Conservation (phyloP, 2,113 vertebrate genomes). For the Leucopternis melanops region DNA sequence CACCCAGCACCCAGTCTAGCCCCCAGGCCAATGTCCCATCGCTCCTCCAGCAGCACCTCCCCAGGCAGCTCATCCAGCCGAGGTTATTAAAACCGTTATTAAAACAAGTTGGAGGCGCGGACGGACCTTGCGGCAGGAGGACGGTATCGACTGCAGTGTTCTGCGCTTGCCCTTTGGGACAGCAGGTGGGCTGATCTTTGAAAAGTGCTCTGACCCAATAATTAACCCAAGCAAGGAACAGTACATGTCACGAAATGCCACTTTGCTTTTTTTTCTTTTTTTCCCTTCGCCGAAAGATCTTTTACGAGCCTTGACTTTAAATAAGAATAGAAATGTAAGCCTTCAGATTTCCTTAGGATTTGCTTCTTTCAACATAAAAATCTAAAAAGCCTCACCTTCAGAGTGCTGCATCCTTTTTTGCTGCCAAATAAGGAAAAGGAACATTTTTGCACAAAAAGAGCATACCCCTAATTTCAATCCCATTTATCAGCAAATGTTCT, state of each 20-base stretch:
- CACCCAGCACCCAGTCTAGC: neutral
- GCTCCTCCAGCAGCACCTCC: neutral
- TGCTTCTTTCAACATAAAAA: neutral
- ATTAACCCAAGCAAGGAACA: neutral
- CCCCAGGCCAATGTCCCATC: neutral
- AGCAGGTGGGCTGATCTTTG: neutral
- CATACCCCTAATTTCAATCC: neutral
- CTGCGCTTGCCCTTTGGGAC: neutral
- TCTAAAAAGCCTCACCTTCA: neutral
- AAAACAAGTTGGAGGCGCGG: neutral
- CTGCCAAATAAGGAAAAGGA: neutral
- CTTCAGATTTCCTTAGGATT: neutral
- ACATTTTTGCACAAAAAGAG: neutral
- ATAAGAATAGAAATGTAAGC: neutral
- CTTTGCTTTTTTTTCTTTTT: neutral
- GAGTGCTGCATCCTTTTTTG: neutral
- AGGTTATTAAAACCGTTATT: neutral
- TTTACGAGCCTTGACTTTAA: neutral
- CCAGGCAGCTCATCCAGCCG: neutral
- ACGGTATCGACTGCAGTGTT: accelerated
- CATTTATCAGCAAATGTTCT: neutral
- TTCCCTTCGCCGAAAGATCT: neutral
- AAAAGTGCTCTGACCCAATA: neutral
- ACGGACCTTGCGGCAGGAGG: neutral
- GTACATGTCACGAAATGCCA: neutral